Evolutionary conservation across 2,797 vertebrate genomes (phyloP).

Genomic region (Danio choprae): DNA sequence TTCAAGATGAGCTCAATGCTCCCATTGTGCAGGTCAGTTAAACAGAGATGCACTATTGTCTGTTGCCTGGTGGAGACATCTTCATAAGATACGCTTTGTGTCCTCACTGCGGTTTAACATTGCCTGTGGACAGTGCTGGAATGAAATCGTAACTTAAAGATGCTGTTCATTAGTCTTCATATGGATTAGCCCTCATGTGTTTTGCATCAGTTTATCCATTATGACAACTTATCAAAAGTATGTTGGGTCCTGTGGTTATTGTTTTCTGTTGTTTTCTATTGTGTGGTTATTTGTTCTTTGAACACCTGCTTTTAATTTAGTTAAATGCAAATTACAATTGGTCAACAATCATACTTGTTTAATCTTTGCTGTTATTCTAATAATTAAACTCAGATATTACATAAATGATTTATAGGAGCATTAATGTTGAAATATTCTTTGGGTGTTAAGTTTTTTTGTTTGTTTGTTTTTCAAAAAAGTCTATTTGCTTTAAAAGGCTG

Average conservation of each 20-base stretch:
- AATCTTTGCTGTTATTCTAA: too few species aligned
- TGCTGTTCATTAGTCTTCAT: conserved; percentile 37
- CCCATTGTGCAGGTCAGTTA: conserved; percentile 80
- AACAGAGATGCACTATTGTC: conserved; percentile 47
- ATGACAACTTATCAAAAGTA: conserved; percentile 1
- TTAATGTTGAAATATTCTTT: too few species aligned
- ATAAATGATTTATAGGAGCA: too few species aligned
- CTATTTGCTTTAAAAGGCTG: too few species aligned
- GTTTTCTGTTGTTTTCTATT: conserved; percentile 2
- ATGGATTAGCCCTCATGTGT: conserved; percentile 46
- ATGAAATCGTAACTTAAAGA: conserved; percentile 28
- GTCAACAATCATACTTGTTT: too few species aligned
- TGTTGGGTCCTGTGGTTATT: conserved; percentile 9
- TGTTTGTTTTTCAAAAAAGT: too few species aligned
- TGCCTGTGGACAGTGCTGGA: conserved; percentile 21
- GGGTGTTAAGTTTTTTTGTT: too few species aligned
- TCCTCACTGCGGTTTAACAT: conserved; percentile 7
- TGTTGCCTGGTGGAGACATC: conserved; percentile 31
- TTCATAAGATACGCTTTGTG: conserved; percentile 22
- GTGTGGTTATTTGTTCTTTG: background rate
- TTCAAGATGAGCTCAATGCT: conserved; percentile 79
- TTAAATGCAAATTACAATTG: background rate
- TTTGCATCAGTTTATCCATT: conserved; percentile 30
- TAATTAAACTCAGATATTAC: too few species aligned
- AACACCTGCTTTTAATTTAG: conserved; percentile 38